Evolutionary conservation across 2,797 vertebrate species (phyloP).

Genomic region (Parauchenoglanis punctatus): DNA sequence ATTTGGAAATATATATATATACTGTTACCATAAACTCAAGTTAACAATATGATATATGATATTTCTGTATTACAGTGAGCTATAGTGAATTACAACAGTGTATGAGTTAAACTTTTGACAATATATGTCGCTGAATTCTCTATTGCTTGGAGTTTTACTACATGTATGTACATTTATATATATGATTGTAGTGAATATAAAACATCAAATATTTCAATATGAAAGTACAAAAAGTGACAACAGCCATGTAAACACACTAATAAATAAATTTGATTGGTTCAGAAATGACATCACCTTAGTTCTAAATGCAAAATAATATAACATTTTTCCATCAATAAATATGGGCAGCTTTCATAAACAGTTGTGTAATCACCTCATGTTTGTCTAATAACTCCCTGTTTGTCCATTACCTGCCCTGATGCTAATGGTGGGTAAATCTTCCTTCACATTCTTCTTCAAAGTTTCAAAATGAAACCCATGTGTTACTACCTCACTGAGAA

Average conservation of each 20-base stretch:
- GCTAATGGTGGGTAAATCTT: conserved; percentile 13
- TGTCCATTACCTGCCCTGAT: neutral
- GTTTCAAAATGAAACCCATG: conserved; percentile 23
- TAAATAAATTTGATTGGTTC: no score
- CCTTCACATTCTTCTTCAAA: conserved; percentile 13
- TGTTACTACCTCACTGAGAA: neutral
- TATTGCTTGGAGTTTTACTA: neutral
- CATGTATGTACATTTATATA: neutral
- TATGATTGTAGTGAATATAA: neutral
- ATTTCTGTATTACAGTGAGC: neutral
- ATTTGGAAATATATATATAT: neutral
- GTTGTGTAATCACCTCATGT: neutral
- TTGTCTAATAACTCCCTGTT: neutral
- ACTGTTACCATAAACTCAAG: no score
- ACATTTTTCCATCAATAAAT: neutral
- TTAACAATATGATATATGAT: neutral
- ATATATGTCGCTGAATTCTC: neutral
- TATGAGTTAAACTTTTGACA: neutral
- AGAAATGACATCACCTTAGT: no score
- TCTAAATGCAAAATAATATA: neutral
- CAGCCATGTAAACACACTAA: neutral
- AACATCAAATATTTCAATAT: neutral
- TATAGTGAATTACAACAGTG: neutral
- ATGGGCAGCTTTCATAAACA: neutral
- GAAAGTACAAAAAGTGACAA: neutral